Conservation (phyloP, 2,797 vertebrate genomes). For the Epinephelus awoara region DNA sequence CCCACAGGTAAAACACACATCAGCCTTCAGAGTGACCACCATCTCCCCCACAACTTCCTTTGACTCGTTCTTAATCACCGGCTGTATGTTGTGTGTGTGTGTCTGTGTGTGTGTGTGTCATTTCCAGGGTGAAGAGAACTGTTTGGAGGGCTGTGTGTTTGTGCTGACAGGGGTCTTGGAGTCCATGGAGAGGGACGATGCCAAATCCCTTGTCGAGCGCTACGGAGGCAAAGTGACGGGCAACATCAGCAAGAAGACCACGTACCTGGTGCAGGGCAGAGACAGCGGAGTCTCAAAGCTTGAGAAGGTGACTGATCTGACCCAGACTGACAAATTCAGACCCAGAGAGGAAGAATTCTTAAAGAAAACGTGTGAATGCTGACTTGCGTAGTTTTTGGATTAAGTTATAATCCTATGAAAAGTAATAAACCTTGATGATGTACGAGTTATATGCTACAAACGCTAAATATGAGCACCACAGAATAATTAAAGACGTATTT, state of each 20-base stretch:
- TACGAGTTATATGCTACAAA: too few relatives aligned
- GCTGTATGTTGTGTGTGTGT: background rate
- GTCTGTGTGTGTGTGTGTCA: background rate
- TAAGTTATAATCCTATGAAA: too few relatives aligned
- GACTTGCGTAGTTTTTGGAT: too few relatives aligned
- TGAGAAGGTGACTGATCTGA: conserved; percentile 88
- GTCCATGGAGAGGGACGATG: conserved; percentile 95
- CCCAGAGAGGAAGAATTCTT: background rate
- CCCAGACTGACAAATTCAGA: background rate
- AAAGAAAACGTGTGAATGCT: too few relatives aligned
- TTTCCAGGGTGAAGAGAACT: conserved; percentile 95
- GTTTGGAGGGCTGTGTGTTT: conserved; percentile 95
- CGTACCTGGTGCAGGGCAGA: conserved; percentile 93
- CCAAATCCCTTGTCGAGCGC: conserved; percentile 94
- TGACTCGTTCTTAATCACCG: background rate
- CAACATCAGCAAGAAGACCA: conserved; percentile 96
- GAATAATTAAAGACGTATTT: too few relatives aligned
- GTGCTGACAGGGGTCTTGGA: conserved; percentile 97
- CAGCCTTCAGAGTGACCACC: background rate
- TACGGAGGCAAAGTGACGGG: conserved; percentile 97
- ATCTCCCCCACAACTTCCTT: background rate
- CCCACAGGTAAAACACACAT: conserved; percentile 84
- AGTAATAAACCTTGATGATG: too few relatives aligned
- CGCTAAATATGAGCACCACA: too few relatives aligned
- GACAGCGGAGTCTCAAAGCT: conserved; percentile 94